A percentile compares a stretch with the other conserved stretches of the same genome.
These are phyloP conservation scores for Gonocerus acuteangulatus DNA, from an alignment of 2,888 invertebrate species.

Conservation along the genomic window DNA sequence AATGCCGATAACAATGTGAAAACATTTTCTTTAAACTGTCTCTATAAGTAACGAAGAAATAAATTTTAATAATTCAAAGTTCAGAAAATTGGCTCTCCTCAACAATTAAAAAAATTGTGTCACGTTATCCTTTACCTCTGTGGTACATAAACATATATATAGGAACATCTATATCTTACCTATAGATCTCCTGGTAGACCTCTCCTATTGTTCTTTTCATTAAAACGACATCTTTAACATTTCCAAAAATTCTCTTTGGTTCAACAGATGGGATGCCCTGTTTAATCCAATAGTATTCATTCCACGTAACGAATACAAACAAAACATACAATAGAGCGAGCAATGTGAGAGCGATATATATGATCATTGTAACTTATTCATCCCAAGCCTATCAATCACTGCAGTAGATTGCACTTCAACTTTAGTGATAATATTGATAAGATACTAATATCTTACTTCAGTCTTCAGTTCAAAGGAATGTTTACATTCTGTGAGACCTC, in stretches of 20 bases:
- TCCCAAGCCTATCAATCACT: neutral
- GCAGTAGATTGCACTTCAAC: constrained; percentile 8
- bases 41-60: no score
- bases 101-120: no score
- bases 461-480: neutral
- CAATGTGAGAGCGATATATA: constrained; percentile 2
- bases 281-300: constrained; percentile 32
- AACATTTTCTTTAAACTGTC: no score
- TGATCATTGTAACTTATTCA: neutral
- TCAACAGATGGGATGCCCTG: constrained; percentile 29
- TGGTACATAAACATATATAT: no score
- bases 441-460: neutral
- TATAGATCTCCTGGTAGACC: constrained; percentile 29
- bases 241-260: constrained; percentile 29
- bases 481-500: no score
- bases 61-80: no score
- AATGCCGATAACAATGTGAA: no score
- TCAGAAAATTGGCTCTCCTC: no score
- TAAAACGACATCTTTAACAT: constrained; percentile 28
- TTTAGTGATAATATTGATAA: neutral
- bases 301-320: constrained; percentile 28
- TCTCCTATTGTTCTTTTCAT: constrained; percentile 33
- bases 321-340: constrained; percentile 19
- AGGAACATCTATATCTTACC: constrained; percentile 25
- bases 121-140: no score